Base-by-base conservation (phyloP, 2,888 invertebrate genomes). In the Protonemura montana region DNA sequence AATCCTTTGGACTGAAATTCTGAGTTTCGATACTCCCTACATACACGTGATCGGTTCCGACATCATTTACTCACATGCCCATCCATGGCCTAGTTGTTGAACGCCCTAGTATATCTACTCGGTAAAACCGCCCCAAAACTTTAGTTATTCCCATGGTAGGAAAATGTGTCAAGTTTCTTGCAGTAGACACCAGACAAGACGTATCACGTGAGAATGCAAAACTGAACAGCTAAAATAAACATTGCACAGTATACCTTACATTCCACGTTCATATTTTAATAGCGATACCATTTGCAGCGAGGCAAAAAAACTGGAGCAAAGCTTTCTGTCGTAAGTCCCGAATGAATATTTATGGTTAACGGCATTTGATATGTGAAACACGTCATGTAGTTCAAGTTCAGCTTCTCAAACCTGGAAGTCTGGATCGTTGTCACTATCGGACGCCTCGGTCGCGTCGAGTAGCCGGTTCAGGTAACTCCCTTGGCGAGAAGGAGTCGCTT, bases 381-480 rank as follows among this genome's bases (percentile, higher is more conserved):
- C 41, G 41, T 5, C 41, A 13, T 41, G 41, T 41, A 41, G 6
- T n/a, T 5, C 41, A 41, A 41, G 41, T 41, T 7, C 5, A 13
- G 13, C 6, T 41, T 41, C 41, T 7, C 80, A 6, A 0, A 81
- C 81, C 81, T 30, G 28, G 27, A 81, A 81, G 81, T 81, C 81
- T 2, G 81, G 81, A 81, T 81, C 81, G 30, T 81, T 28, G 78
- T 28, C 28, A 25, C 28, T 27, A 5, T 81, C 81, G n/a, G 26
- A 27, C 29, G 6, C 0, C 0, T 81, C 30, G 16, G 28, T 30
- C 81, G 13, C 21, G 2, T 59, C 59, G 59, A 59, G 59, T 2
- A 59, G 59, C 21, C 21, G 59, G 1, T 13, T 21, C 16, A 59
- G 13, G 59, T 13, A 7, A 21, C 21, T 59, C 1, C 21, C 59